Evolutionary conservation across 1,140 invertebrate genomes (phyloP).

Genomic region (Bilobella aurantiaca): DNA sequence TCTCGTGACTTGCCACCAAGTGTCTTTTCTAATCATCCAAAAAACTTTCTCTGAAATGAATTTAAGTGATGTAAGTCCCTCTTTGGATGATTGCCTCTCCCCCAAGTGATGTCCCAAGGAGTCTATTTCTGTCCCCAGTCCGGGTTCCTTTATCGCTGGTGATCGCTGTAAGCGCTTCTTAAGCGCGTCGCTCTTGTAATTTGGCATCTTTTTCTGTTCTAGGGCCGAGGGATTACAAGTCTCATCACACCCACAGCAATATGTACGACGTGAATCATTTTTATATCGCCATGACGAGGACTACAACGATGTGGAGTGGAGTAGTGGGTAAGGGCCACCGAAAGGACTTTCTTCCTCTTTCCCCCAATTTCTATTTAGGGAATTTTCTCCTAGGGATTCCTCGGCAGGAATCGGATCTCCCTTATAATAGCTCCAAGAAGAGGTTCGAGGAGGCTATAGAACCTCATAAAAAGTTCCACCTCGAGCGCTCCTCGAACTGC

Average conservation of each 20-base stretch:
- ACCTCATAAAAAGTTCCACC: no score
- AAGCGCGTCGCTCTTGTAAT: neutral
- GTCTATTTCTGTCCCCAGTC: neutral
- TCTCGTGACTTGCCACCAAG: no score
- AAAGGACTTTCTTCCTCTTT: neutral
- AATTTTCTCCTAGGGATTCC: constrained; percentile 1
- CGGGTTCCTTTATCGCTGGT: neutral
- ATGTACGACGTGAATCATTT: constrained; percentile 6
- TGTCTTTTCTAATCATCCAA: no score
- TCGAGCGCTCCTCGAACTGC: no score
- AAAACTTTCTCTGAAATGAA: no score
- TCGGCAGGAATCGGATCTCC: neutral
- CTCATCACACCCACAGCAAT: constrained; percentile 2
- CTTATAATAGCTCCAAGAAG: no score
- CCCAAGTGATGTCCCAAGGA: neutral
- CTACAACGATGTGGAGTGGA: neutral
- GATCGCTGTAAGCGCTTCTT: neutral
- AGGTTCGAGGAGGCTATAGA: no score
- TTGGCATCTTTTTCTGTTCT: neutral
- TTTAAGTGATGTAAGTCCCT: no score
- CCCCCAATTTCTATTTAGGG: neutral
- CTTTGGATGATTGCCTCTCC: neutral
- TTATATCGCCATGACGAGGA: constrained; percentile 6
- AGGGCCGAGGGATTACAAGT: constrained; percentile 1
- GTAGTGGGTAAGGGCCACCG: neutral